These are phyloP conservation scores for Condylura cristata DNA, from an alignment of 2,113 vertebrate genomes.

Conservation along the genomic window DNA sequence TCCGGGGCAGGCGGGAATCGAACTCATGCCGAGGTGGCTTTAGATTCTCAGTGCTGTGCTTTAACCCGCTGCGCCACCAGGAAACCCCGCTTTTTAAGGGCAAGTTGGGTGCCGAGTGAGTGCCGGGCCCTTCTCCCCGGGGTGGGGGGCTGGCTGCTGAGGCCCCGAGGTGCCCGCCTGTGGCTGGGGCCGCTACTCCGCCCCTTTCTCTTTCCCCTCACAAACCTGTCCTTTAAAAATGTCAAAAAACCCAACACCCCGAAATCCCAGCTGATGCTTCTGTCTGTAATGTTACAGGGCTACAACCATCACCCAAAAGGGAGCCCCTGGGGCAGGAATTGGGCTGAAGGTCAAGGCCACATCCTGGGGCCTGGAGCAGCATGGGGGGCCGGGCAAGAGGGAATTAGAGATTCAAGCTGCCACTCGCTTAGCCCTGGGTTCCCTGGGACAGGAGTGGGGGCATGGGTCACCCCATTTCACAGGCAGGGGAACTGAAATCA, in stretches of 20 bases:
- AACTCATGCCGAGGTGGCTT: too few relatives aligned
- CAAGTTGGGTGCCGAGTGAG: not conserved
- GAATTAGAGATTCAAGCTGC: too few relatives aligned
- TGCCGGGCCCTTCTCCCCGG: not conserved
- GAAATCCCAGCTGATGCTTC: not conserved
- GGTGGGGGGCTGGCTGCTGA: too few relatives aligned
- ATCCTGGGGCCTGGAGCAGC: not conserved
- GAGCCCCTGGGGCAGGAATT: not conserved
- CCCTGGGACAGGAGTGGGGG: not conserved
- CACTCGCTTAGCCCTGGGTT: accelerated
- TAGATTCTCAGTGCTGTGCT: too few relatives aligned
- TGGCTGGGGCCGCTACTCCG: not conserved
- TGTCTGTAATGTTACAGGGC: not conserved
- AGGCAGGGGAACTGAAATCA: not conserved
- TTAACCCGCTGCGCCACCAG: not conserved
- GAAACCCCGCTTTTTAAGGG: not conserved
- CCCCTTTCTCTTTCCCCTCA: too few relatives aligned
- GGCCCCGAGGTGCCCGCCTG: too few relatives aligned
- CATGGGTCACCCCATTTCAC: accelerated
- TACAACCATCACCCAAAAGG: too few relatives aligned
- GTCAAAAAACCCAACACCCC: too few relatives aligned
- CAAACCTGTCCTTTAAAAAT: not conserved
- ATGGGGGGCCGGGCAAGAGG: too few relatives aligned
- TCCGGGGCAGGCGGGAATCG: too few relatives aligned
- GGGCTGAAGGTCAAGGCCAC: accelerated